These are phyloP conservation scores for Acrobasis repandana DNA, from an alignment of 2,888 invertebrate genomes.

Conservation along the genomic window DNA sequence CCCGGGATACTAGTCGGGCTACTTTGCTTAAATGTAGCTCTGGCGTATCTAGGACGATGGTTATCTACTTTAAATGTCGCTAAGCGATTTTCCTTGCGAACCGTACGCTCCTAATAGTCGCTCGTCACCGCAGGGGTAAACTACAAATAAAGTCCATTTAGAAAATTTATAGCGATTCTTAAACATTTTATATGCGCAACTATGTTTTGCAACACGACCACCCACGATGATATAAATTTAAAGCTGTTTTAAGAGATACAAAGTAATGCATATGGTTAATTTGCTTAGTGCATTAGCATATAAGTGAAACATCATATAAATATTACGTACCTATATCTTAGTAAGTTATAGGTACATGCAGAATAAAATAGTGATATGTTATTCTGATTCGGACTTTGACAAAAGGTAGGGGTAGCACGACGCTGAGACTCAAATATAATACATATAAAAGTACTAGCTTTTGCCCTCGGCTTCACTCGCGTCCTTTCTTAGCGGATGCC, in stretches of 20 bases:
- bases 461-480: too few species aligned
- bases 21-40: neutral
- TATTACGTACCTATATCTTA: neutral
- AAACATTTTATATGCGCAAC: constrained; percentile 36
- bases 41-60: neutral
- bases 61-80: constrained; percentile 8
- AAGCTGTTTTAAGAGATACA: constrained; percentile 9
- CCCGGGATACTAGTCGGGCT: neutral
- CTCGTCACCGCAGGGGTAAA: constrained; percentile 33
- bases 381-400: neutral
- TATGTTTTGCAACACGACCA: constrained; percentile 33
- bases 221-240: constrained; percentile 24
- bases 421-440: too few species aligned
- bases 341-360: too few species aligned
- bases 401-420: neutral
- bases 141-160: constrained; percentile 44
- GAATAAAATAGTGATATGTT: neutral
- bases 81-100: constrained; percentile 26
- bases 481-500: too few species aligned
- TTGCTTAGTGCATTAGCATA: neutral
- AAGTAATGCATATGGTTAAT: neutral
- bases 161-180: constrained; percentile 37
- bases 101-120: constrained; percentile 16
- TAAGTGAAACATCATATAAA: neutral
- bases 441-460: too few species aligned